Evolutionary conservation across 2,797 vertebrate genomes (phyloP), one percentile per base, ranked within the genome.

Genomic region (Huso huso): DNA sequence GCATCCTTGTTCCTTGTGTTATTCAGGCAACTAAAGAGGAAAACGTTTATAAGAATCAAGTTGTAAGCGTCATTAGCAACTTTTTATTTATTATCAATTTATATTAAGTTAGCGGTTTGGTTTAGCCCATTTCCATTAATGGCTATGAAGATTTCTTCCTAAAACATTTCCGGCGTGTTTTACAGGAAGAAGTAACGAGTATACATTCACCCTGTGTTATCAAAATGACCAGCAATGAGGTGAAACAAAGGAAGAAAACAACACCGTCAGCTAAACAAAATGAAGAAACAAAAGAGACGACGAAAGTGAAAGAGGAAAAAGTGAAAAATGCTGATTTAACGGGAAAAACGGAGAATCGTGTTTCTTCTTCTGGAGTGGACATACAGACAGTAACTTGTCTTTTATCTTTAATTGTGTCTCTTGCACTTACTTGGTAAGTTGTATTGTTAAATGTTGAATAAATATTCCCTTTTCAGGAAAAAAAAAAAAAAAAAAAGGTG

Each of bases 221-320:
- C 10, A 68, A 79, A 75, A 91, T 91, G 89, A 77, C 84, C 55
- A 73, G 49, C 6, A 72, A 75, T 64, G 88, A 87, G 57, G 67
- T 88, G 0, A 90, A 89, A 63, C 84, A 84, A 73, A 82, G 87
- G 63, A 90, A 80, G 71, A 89, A 82, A 48, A 72, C 51, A 37
- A 6, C 61, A 9, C 23, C 70, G 0, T 72, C 48, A 51, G 51
- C 6, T 1, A 82, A 78, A 68, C 74, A 66, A 51, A 74, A 69
- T 15, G 81, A 79, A 0, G 79, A 80, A 51, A 37, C 37, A 37
- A 37, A 37, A 37, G 37, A 37, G 4, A 4, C 37, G 37, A 37
- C 37, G 37, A 37, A 37, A 37, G 5, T 63, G 3, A 78, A 75
- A 78, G 71, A 79, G 1, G 75, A 79, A 8, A 60, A 7, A 12